Evolutionary conservation across 53 echinoderm and acorn worm genomes (phyloP).

Genomic region (Mesocentrotus franciscanus): DNA sequence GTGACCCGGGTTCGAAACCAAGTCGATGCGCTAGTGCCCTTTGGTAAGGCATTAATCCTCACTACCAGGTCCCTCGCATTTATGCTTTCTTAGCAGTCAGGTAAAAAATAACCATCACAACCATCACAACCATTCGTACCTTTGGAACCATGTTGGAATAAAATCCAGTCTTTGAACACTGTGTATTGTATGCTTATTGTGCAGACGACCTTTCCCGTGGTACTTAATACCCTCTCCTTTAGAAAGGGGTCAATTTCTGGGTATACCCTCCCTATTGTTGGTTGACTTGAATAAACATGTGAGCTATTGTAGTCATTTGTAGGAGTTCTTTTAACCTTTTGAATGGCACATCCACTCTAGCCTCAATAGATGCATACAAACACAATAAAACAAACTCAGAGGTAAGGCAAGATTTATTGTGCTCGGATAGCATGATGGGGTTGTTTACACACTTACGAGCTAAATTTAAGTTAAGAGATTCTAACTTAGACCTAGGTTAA

Average conservation of each 20-base stretch:
- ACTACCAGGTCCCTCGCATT: too few relatives aligned
- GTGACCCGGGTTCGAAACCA: too few relatives aligned
- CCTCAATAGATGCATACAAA: conserved; percentile 11
- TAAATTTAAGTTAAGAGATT: too few relatives aligned
- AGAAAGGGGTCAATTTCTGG: neutral
- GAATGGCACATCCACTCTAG: neutral
- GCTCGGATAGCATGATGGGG: neutral
- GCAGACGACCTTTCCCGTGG: neutral
- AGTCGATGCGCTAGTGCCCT: too few relatives aligned
- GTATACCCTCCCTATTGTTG: neutral
- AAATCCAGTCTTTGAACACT: neutral
- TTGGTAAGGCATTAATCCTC: too few relatives aligned
- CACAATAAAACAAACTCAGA: neutral
- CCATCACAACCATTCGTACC: neutral
- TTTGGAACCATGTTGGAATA: neutral
- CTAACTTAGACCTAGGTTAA: too few relatives aligned
- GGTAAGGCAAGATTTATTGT: neutral
- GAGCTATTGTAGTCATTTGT: conserved; percentile 27
- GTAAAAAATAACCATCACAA: too few relatives aligned
- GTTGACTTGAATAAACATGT: conserved; percentile 11
- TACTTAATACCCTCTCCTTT: neutral
- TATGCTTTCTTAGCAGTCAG: too few relatives aligned
- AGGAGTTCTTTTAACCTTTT: neutral
- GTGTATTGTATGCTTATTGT: neutral
- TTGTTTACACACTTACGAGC: neutral